Conservation (phyloP, 2,113 vertebrate species). For the Nesoenas mayeri region DNA sequence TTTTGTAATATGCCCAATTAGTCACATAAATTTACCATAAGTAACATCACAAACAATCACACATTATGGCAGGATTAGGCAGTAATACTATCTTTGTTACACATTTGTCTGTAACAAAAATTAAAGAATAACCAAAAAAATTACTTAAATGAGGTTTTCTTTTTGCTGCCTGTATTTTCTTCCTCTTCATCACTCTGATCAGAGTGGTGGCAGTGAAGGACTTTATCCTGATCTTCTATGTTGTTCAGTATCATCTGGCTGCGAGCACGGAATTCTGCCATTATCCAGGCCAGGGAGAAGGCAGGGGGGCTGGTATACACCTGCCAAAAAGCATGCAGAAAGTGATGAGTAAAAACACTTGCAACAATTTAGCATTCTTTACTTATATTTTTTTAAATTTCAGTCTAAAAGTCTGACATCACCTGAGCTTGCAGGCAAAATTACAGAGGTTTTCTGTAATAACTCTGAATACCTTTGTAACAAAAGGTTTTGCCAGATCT, state of each 20-base stretch:
- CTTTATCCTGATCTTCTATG: conserved; percentile 86
- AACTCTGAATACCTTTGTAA: not conserved
- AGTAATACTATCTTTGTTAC: not conserved
- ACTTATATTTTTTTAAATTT: not conserved
- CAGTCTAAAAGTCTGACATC: not conserved
- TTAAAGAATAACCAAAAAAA: not conserved
- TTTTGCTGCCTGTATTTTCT: conserved; percentile 28
- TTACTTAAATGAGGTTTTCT: conserved; percentile 73
- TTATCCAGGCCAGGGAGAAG: conserved; percentile 80
- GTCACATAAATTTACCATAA: not conserved
- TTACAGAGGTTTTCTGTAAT: not conserved
- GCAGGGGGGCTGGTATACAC: conserved; percentile 76
- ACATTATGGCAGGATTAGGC: not conserved
- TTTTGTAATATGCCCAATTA: not conserved
- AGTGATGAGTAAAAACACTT: not conserved
- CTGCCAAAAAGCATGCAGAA: conserved; percentile 65
- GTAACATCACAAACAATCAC: not conserved
- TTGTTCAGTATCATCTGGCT: conserved; percentile 81
- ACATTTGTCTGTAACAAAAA: not conserved
- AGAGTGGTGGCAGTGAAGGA: conserved; percentile 77
- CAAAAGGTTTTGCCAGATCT: not conserved
- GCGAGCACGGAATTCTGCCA: conserved; percentile 84
- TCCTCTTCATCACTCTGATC: conserved; percentile 74
- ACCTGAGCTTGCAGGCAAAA: not conserved
- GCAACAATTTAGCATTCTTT: not conserved